Evolutionary conservation across 2,797 vertebrate species (phyloP), one percentile per base, ranked within the genome.

Genomic region (Hyperoplus immaculatus): DNA sequence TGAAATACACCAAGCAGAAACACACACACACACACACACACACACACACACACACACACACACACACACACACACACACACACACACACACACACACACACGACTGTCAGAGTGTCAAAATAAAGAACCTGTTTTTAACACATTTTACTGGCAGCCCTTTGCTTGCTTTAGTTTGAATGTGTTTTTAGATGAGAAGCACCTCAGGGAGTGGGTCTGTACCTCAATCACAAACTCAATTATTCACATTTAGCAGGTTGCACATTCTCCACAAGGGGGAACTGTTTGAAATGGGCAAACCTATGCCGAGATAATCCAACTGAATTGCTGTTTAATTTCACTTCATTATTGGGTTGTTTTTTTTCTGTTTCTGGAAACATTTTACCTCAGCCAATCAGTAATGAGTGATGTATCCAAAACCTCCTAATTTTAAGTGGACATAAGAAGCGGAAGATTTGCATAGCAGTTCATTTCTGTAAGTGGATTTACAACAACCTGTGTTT

Each of bases 71-170:
- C 56, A 57, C 36, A 59, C 8, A 16, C 11, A 14, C 41, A 62
- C 1, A 10, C 11, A 54, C 16, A 29, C 4, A 9, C 55, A 59
- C 46, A 74, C 50, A 50, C 18, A 45, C 69, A 43, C 3, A 21
- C 60, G 3, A 8, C 55, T 67, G 60, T 36, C 60, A 59, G 51
- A 69, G 16, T 62, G 46, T 57, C 70, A 72, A 46, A 75, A 76
- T 42, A 61, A 63, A 76, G 38, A 59, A 71, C 12, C 39, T 45
- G 46, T 18, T 71, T 29, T 51, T 39, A 70, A 74, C 18, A 56
- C 50, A 43, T 75, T 78, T 77, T 38, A 43, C 67, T 62, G 47
- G 47, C 57, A 69, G 74, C n/a, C 58, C 61, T 77, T 75, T 41
- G 18, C 54, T 57, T 13, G n/a, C 9, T 41, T 64, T 60, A 66